Evolutionary conservation across 1,140 invertebrate genomes (phyloP).

Genomic region (Aphidius ervi): DNA sequence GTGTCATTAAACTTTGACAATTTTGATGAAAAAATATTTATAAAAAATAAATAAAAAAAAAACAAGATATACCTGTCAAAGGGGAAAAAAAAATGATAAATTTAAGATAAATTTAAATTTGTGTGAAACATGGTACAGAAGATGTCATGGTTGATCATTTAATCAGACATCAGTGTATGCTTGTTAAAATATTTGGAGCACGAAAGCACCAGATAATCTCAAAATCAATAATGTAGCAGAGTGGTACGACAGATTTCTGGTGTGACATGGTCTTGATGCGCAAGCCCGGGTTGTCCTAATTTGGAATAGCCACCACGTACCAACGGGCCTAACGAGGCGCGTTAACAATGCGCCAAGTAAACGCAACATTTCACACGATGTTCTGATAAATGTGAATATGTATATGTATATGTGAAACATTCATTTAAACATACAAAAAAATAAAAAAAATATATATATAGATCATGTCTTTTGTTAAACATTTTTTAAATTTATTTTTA

Average conservation of each 20-base stretch:
- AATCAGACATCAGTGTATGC: slow-evolving; percentile 16
- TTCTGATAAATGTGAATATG: neutral
- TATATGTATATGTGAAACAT: neutral
- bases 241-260: slow-evolving; percentile 27
- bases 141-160: neutral
- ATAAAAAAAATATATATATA: too few relatives aligned
- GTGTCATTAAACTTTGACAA: too few relatives aligned
- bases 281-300: slow-evolving; percentile 27
- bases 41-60: too few relatives aligned
- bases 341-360: slow-evolving; percentile 23
- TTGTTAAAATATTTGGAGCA: slow-evolving; percentile 27
- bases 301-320: slow-evolving; percentile 25
- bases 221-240: slow-evolving; percentile 41
- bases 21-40: too few relatives aligned
- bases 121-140: neutral
- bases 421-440: too few relatives aligned
- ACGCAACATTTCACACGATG: slow-evolving; percentile 20
- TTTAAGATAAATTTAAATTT: neutral
- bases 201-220: slow-evolving; percentile 33
- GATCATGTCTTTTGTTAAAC: too few relatives aligned
- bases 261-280: slow-evolving; percentile 17
- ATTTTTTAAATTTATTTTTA: too few relatives aligned
- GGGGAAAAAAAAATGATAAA: neutral
- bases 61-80: too few relatives aligned
- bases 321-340: slow-evolving; percentile 25